Evolutionary conservation across 2,797 vertebrate genomes (phyloP).

Genomic region (Periophthalmus magnuspinnatus): DNA sequence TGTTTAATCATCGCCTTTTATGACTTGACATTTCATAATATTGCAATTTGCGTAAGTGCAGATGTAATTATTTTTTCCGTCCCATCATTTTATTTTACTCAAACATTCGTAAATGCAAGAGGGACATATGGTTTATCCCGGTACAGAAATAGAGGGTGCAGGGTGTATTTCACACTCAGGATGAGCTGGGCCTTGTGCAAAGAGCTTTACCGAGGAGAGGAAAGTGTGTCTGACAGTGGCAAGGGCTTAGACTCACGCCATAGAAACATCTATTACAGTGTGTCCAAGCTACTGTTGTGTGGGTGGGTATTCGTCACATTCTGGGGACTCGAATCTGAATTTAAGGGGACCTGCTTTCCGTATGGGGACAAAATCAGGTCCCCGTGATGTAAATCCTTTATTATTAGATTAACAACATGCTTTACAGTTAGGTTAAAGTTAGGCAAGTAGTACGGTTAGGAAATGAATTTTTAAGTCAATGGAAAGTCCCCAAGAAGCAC

Average conservation of each 20-base stretch:
- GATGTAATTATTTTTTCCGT: neutral
- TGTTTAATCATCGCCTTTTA: neutral
- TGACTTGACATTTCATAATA: neutral
- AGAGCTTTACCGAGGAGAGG: slow-evolving; percentile 63
- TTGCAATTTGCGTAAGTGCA: neutral
- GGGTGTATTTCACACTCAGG: slow-evolving; percentile 45
- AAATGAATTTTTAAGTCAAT: too few relatives aligned
- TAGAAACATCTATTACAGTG: slow-evolving; percentile 52
- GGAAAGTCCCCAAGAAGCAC: too few relatives aligned
- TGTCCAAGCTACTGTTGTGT: slow-evolving; percentile 17
- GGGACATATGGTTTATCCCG: neutral
- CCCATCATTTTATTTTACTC: neutral
- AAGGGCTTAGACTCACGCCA: slow-evolving; percentile 64
- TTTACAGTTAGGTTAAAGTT: too few relatives aligned
- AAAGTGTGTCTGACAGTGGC: slow-evolving; percentile 64
- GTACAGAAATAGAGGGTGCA: neutral
- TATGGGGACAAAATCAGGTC: too few relatives aligned
- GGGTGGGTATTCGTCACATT: neutral
- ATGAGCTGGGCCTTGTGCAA: slow-evolving; percentile 61
- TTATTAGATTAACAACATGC: too few relatives aligned
- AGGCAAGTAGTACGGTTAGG: too few relatives aligned
- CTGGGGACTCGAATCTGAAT: too few relatives aligned
- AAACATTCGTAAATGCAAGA: neutral
- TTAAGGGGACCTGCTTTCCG: too few relatives aligned
- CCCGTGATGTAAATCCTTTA: too few relatives aligned